These are phyloP conservation scores for Corydoras maculifer DNA, from an alignment of 2,113 vertebrate genomes.

Conservation along the genomic window DNA sequence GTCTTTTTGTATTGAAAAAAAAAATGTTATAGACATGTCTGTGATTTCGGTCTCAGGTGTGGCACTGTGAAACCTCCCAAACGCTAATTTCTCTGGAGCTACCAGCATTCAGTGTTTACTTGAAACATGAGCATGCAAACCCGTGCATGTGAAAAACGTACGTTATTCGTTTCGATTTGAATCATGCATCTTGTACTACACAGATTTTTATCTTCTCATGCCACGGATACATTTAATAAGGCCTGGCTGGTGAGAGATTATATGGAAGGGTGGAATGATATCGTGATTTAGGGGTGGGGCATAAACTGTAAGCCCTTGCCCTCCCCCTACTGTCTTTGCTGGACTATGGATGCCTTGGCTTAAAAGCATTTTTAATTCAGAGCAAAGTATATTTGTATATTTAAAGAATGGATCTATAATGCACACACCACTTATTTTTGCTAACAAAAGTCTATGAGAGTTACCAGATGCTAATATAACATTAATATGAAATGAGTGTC, in stretches of 20 bases:
- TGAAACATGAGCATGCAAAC: slow-evolving; percentile 26
- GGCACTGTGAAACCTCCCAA: slow-evolving; percentile 18
- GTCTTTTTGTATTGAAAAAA: too few relatives aligned
- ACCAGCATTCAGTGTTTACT: slow-evolving; percentile 55
- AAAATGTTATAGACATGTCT: too few relatives aligned
- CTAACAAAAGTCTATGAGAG: slow-evolving; percentile 51
- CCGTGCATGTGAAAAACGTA: neutral
- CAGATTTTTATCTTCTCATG: slow-evolving; percentile 19
- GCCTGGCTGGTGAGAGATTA: slow-evolving; percentile 17
- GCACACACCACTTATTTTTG: slow-evolving; percentile 65
- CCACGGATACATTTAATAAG: slow-evolving; percentile 41
- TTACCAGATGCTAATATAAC: slow-evolving; percentile 32
- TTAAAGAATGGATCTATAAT: slow-evolving; percentile 61
- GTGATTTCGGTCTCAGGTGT: neutral
- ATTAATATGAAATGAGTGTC: slow-evolving; percentile 30
- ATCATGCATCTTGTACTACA: slow-evolving; percentile 14
- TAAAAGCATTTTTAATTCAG: slow-evolving; percentile 70
- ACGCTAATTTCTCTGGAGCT: slow-evolving; percentile 40
- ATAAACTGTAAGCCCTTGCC: slow-evolving; percentile 22
- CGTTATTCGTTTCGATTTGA: neutral
- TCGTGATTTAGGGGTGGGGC: slow-evolving; percentile 7
- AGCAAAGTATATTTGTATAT: slow-evolving; percentile 77
- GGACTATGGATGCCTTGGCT: slow-evolving; percentile 48
- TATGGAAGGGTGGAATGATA: slow-evolving; percentile 2
- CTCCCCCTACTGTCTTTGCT: slow-evolving; percentile 7